Percentiles rank a stretch among this genome's conserved stretches.
Evolutionary conservation across 2,113 vertebrate species (phyloP).

Genomic region (Potamarius usumacintae): DNA sequence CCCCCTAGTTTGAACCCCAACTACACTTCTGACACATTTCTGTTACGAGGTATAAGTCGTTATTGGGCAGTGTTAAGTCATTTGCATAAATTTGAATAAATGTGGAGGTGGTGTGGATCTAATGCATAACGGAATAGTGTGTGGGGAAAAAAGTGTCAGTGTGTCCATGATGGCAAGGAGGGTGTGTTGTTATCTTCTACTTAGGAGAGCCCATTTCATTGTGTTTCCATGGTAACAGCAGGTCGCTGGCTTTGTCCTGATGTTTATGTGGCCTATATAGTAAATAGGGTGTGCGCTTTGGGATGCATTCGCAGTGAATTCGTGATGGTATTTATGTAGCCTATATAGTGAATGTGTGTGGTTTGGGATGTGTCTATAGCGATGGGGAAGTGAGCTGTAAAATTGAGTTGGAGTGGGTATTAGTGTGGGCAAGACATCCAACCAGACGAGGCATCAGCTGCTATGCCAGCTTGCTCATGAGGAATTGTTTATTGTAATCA

Average conservation of each 20-base stretch:
- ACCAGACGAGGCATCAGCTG: constrained; percentile 30
- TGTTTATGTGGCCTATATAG: constrained; percentile 10
- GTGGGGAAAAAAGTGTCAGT: background rate
- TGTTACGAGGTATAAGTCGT: background rate
- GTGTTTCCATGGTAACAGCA: constrained; percentile 52
- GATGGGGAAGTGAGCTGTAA: constrained; percentile 63
- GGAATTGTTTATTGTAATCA: constrained; percentile 16
- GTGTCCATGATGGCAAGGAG: constrained; percentile 1
- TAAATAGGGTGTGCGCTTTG: background rate
- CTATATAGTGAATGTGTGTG: background rate
- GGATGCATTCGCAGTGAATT: background rate
- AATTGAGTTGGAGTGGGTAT: constrained; percentile 59
- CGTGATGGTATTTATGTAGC: background rate
- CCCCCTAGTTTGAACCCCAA: background rate
- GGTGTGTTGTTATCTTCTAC: background rate
- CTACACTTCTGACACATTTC: background rate
- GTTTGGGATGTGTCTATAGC: background rate
- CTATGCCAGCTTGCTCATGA: background rate
- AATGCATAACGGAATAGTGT: constrained; percentile 39
- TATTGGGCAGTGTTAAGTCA: background rate
- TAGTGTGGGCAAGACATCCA: constrained; percentile 47
- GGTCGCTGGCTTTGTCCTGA: constrained; percentile 29
- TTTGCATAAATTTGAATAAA: constrained; percentile 38
- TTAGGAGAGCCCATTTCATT: constrained; percentile 35
- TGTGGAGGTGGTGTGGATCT: constrained; percentile 20